These are phyloP conservation scores for Hemicordylus capensis DNA, from an alignment of 2,113 vertebrate genomes.

Conservation along the genomic window DNA sequence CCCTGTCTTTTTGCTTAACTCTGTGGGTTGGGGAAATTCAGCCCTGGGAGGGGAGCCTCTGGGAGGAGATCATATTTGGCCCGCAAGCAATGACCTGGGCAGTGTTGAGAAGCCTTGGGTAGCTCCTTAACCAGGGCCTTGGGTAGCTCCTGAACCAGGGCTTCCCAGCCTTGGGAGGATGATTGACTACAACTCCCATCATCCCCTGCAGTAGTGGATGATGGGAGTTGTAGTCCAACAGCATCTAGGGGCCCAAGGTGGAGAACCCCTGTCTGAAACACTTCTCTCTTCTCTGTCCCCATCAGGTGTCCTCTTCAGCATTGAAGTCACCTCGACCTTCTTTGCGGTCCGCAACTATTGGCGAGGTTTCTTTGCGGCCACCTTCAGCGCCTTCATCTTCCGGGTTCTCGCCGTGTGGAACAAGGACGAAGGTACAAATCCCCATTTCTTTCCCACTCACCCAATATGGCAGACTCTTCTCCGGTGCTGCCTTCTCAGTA, in stretches of 20 bases:
- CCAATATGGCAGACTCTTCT: not conserved
- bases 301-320: constrained; percentile 95
- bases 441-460: not conserved
- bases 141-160: too few species aligned
- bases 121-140: too few species aligned
- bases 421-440: constrained; percentile 88
- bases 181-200: too few species aligned
- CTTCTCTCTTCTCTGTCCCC: constrained; percentile 7
- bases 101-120: too few species aligned
- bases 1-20: not conserved
- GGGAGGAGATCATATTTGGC: not conserved
- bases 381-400: constrained; percentile 98
- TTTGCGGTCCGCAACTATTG: constrained; percentile 98
- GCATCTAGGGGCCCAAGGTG: not conserved
- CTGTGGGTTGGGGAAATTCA: not conserved
- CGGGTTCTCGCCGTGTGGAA: constrained; percentile 96
- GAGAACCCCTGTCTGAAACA: not conserved
- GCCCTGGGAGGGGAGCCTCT: not conserved
- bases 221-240: not conserved
- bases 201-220: not conserved
- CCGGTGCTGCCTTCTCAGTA: not conserved
- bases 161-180: not conserved
- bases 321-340: constrained; percentile 98
- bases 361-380: constrained; percentile 98
- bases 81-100: not conserved